These are phyloP conservation scores for Yponomeuta cagnagella DNA, from an alignment of 2,888 invertebrate genomes.

Conservation along the genomic window DNA sequence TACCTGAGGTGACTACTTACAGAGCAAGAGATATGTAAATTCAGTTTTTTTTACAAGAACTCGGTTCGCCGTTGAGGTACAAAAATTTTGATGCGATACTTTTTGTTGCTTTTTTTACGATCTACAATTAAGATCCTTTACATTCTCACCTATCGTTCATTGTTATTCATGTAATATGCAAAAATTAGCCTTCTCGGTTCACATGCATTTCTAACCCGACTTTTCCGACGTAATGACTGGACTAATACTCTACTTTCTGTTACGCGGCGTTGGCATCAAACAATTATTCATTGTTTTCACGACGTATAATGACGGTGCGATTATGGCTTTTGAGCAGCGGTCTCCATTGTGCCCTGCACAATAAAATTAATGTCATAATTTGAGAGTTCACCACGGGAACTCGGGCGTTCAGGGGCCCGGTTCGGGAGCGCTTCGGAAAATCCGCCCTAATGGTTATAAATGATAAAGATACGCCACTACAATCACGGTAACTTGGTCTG, in stretches of 20 bases:
- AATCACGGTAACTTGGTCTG: constrained; percentile 34
- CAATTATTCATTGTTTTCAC: constrained; percentile 49
- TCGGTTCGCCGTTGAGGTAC: too few species aligned
- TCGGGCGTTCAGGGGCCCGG: neutral
- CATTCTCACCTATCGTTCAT: too few species aligned
- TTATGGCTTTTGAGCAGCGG: constrained; percentile 47
- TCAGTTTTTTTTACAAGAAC: too few species aligned
- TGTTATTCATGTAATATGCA: too few species aligned
- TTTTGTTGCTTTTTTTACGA: too few species aligned
- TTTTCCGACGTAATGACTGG: too few species aligned
- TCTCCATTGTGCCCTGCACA: constrained; percentile 48
- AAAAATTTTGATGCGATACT: too few species aligned
- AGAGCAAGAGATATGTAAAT: too few species aligned
- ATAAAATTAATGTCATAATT: constrained; percentile 66
- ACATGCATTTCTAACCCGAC: too few species aligned
- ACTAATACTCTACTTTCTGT: neutral
- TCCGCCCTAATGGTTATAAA: constrained; percentile 61
- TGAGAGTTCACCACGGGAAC: constrained; percentile 34
- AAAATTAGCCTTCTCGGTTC: too few species aligned
- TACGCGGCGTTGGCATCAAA: constrained; percentile 15
- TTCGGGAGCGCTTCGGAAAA: constrained; percentile 36
- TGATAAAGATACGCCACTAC: constrained; percentile 43
- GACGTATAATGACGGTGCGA: constrained; percentile 45
- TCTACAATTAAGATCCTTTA: too few species aligned
- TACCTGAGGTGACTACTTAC: too few species aligned